Conservation (phyloP, 2,888 invertebrate species). For the Isoperla grammatica region DNA sequence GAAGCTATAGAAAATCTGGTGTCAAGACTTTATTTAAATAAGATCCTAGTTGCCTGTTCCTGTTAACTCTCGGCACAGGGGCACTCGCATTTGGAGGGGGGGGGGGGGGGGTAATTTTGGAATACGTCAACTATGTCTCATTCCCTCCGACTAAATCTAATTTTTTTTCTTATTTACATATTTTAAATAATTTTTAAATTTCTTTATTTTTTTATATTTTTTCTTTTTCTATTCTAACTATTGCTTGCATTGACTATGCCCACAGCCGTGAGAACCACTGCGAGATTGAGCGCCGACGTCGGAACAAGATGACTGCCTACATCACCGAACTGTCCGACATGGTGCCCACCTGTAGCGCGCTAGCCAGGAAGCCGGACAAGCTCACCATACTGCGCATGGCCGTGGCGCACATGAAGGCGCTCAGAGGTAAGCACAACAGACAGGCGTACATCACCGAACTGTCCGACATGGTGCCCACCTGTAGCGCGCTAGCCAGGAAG, state of each 20-base stretch:
- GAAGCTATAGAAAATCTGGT: no score
- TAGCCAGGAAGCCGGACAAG: slow-evolving; percentile 98
- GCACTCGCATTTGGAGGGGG: no score
- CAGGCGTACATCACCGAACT: no score
- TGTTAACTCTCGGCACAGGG: no score
- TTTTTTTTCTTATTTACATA: background rate
- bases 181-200: background rate
- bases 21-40: no score
- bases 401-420: slow-evolving; percentile 98
- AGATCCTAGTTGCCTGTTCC: no score
- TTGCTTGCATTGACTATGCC: no score
- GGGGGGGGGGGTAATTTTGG: no score
- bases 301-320: slow-evolving; percentile 99
- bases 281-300: slow-evolving; percentile 94
- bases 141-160: no score
- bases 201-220: slow-evolving; percentile 4
- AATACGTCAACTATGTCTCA: no score
- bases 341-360: slow-evolving; percentile 98
- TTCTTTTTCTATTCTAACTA: slow-evolving; percentile 35
- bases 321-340: slow-evolving; percentile 99
- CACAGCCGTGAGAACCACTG: slow-evolving; percentile 96
- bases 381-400: slow-evolving; percentile 99
- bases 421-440: slow-evolving; percentile 77
- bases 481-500: no score
- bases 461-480: no score